A percentile compares a stretch with the other conserved stretches of the same genome.
Evolutionary conservation across 2,113 vertebrate species (phyloP).

Genomic region (Orycteropus afer): DNA sequence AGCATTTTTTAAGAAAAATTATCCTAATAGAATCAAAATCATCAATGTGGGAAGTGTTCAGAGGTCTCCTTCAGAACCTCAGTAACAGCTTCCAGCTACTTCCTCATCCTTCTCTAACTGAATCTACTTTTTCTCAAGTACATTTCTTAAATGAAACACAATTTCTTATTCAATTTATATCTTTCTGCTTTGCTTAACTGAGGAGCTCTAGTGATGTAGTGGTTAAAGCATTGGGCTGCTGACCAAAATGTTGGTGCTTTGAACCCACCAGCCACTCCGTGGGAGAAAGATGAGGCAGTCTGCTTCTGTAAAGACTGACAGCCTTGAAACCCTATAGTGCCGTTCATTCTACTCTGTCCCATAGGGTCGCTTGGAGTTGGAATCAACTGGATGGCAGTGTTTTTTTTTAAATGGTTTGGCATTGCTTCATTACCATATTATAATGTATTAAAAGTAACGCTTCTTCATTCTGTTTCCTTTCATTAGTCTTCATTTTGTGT

Average conservation of each 20-base stretch:
- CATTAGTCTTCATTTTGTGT: slow-evolving; percentile 41
- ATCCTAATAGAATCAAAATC: slow-evolving; percentile 25
- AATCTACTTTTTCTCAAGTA: slow-evolving; percentile 69
- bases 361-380: no score
- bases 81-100: neutral
- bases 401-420: no score
- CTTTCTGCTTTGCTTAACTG: slow-evolving; percentile 66
- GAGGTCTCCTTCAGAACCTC: slow-evolving; percentile 37
- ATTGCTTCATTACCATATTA: slow-evolving; percentile 60
- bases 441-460: slow-evolving; percentile 60
- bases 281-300: no score
- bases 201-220: no score
- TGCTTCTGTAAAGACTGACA: no score
- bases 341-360: no score
- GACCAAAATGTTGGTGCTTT: no score
- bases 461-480: slow-evolving; percentile 60
- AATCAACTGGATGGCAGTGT: no score
- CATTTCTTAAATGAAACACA: slow-evolving; percentile 65
- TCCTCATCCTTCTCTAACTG: slow-evolving; percentile 48
- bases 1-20: slow-evolving; percentile 28
- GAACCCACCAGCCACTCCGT: no score
- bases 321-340: no score
- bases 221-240: no score
- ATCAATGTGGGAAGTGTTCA: slow-evolving; percentile 47
- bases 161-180: slow-evolving; percentile 73